phyloP scores from a whole-genome alignment of 2,797 vertebrate species.

The Malurus leucopterus region DNA sequence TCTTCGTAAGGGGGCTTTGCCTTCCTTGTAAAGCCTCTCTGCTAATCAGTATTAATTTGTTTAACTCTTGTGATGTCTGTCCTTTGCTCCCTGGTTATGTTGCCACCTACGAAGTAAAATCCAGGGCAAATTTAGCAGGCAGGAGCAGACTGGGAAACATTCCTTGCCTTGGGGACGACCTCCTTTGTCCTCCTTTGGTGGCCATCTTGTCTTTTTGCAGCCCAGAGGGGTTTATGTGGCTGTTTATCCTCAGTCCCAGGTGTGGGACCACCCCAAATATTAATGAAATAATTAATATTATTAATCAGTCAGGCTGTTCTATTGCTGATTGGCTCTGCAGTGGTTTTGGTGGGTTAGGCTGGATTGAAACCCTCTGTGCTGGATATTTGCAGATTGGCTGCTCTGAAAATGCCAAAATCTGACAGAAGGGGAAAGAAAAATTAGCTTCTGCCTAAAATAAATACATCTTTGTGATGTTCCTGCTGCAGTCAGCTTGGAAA shows the following conservation, averaged over 20 bases:
- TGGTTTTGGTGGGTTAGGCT: not conserved
- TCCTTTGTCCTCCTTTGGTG: fast-evolving
- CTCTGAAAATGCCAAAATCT: not conserved
- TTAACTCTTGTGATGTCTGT: slow-evolving; percentile 24
- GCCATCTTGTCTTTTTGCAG: fast-evolving
- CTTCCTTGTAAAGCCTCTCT: not conserved
- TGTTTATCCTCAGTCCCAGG: not conserved
- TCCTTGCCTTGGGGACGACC: not conserved
- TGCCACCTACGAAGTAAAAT: not conserved
- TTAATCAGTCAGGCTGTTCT: not conserved
- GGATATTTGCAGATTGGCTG: not conserved
- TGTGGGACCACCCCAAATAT: not conserved
- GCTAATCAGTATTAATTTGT: slow-evolving; percentile 25
- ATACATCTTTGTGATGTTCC: fast-evolving
- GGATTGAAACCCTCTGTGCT: not conserved
- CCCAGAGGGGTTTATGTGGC: fast-evolving
- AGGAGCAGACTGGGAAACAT: fast-evolving
- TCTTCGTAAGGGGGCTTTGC: not conserved
- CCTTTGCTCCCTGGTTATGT: not conserved
- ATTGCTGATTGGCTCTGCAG: fast-evolving
- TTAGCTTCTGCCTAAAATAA: not conserved
- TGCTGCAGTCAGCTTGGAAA: not conserved
- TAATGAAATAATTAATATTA: not conserved
- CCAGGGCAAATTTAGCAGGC: not conserved
- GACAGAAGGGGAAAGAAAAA: fast-evolving